Conservation (phyloP, 64 coral and sea anemone genomes). For the Actinia equina region DNA sequence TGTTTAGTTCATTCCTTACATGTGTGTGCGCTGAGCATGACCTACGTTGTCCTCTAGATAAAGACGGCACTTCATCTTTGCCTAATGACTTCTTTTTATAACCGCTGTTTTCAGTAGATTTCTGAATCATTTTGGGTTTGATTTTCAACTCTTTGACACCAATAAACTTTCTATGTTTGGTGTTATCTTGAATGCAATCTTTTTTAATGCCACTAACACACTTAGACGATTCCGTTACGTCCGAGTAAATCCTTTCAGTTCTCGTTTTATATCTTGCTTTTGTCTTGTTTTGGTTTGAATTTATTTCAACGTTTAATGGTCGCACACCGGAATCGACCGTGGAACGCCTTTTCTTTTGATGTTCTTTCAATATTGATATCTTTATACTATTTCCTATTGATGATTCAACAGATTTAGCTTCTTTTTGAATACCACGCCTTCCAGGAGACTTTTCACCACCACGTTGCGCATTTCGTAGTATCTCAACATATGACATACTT, state of each 20-base stretch:
- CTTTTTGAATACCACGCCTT: background rate
- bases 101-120: background rate
- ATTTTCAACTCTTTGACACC: background rate
- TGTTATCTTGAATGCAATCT: background rate
- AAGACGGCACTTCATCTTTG: background rate
- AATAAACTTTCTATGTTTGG: background rate
- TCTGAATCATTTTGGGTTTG: background rate
- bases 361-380: conserved; percentile 1
- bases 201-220: background rate
- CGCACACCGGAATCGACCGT: background rate
- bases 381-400: background rate
- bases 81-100: background rate
- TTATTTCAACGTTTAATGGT: background rate
- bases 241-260: background rate
- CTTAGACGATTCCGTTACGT: background rate
- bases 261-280: background rate
- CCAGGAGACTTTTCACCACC: background rate
- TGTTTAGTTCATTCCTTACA: background rate
- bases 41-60: background rate
- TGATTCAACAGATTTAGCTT: background rate
- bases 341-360: background rate
- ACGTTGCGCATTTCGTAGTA: background rate
- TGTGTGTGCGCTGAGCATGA: background rate
- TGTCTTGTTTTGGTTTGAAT: background rate
- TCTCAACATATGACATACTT: background rate